Conservation (phyloP, 2,797 vertebrate species). For the Rhinophrynus dorsalis region DNA sequence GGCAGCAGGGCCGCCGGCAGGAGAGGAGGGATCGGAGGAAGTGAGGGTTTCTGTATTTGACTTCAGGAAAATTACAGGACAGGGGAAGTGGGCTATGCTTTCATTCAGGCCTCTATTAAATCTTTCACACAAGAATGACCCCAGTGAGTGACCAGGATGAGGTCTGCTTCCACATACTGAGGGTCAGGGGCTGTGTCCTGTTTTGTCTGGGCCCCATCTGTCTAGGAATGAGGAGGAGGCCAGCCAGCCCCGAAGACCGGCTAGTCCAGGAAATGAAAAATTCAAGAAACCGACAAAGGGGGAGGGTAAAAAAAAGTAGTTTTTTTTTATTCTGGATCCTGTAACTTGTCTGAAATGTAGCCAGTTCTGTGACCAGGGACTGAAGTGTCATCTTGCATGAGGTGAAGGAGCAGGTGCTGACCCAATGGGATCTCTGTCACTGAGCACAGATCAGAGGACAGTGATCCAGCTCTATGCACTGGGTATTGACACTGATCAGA, state of each 20-base stretch:
- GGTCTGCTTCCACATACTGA: conserved; percentile 43
- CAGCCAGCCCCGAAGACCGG: conserved; percentile 20
- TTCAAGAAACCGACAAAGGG: conserved; percentile 23
- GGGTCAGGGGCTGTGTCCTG: conserved; percentile 49
- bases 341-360: conserved; percentile 28
- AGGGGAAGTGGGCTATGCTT: conserved; percentile 65
- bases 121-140: conserved; percentile 67
- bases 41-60: conserved; percentile 67
- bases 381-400: conserved; percentile 36
- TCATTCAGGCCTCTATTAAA: conserved; percentile 71
- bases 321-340: conserved; percentile 39
- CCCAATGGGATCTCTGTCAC: conserved; percentile 24
- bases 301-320: conserved; percentile 33
- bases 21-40: conserved; percentile 97
- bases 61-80: conserved; percentile 44
- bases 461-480: neutral
- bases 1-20: conserved; percentile 81
- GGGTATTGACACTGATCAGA: neutral
- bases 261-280: conserved; percentile 27
- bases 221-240: conserved; percentile 34
- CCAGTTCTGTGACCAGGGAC: conserved; percentile 29
- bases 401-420: conserved; percentile 39
- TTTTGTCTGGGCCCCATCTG: conserved; percentile 49
- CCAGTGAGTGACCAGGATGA: conserved; percentile 61
- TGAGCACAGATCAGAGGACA: conserved; percentile 23